A percentile compares a stretch with the other conserved stretches of the same genome.
Evolutionary conservation across 64 coral and sea anemone species (phyloP).

Genomic region (Montipora capricornis): DNA sequence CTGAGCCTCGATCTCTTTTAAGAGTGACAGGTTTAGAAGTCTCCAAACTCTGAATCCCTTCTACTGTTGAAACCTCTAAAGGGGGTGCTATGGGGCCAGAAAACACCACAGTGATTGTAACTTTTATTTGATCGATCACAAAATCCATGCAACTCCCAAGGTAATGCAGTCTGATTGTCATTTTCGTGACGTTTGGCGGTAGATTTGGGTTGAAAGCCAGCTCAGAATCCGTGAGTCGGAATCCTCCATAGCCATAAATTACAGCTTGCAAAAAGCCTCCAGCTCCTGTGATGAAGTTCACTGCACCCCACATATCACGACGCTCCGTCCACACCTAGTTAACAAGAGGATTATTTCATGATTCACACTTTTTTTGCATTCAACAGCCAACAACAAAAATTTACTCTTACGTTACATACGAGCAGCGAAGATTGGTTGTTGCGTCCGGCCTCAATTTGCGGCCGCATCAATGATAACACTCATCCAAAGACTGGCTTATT

Average conservation of each 20-base stretch:
- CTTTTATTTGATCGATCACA: conserved; percentile 26
- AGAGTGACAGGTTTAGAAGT: conserved; percentile 51
- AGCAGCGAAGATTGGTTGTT: no score
- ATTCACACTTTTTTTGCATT: no score
- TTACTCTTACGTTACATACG: no score
- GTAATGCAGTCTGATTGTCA: conserved; percentile 76
- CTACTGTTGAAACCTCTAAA: conserved; percentile 55
- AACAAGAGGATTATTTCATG: background rate
- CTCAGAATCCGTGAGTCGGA: conserved; percentile 45
- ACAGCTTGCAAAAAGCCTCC: conserved; percentile 89
- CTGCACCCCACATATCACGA: conserved; percentile 69
- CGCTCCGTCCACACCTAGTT: conserved; percentile 85
- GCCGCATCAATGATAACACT: no score
- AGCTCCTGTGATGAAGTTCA: conserved; percentile 93
- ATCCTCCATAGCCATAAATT: conserved; percentile 94
- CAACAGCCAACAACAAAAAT: no score
- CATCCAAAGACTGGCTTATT: no score
- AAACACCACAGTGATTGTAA: conserved; percentile 66
- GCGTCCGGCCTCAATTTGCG: no score
- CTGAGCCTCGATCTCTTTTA: conserved; percentile 9
- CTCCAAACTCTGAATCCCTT: conserved; percentile 51
- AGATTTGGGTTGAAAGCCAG: conserved; percentile 78
- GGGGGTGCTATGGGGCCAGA: conserved; percentile 65
- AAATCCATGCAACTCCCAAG: conserved; percentile 82
- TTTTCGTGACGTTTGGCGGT: conserved; percentile 72